phyloP scores from a whole-genome alignment of 2,797 vertebrate species.

The Heterohyrax brucei region DNA sequence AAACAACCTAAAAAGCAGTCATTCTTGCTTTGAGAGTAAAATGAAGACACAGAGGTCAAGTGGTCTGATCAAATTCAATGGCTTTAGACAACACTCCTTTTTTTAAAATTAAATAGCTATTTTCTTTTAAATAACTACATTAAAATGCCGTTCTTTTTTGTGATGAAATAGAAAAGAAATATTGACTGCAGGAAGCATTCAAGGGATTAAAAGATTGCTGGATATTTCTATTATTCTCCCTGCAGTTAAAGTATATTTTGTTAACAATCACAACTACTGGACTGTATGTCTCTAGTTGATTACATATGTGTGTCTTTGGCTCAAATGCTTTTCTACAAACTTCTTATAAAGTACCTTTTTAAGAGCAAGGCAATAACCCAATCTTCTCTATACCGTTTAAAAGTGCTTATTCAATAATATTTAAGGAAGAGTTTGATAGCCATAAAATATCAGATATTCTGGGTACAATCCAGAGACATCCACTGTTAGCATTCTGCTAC shows the following conservation, averaged over 20 bases:
- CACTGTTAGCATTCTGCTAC: background rate
- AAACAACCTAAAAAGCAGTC: background rate
- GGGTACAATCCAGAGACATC: background rate
- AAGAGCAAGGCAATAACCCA: conserved; percentile 35
- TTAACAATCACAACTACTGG: background rate
- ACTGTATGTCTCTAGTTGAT: background rate
- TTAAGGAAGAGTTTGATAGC: conserved; percentile 49
- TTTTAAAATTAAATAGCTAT: conserved; percentile 5
- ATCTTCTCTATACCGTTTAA: background rate
- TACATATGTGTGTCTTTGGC: background rate
- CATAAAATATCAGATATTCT: conserved; percentile 26
- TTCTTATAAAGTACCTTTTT: conserved; percentile 36
- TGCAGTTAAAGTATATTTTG: conserved; percentile 10
- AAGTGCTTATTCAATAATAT: conserved; percentile 31
- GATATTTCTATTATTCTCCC: conserved; percentile 36
- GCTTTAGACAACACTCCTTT: conserved; percentile 39
- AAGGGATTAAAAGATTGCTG: conserved; percentile 31
- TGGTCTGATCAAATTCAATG: conserved; percentile 44
- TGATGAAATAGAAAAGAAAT: conserved; percentile 51
- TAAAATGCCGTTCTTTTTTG: conserved; percentile 22
- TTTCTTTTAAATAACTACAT: conserved; percentile 66
- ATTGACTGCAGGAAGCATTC: background rate
- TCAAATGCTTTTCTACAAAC: background rate
- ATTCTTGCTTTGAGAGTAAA: conserved; percentile 19
- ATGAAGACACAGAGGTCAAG: conserved; percentile 59